Percentiles rank a stretch among this genome's conserved stretches.
phyloP scores from a whole-genome alignment of 1,140 invertebrate genomes.

The Schlechtendalia chinensis region DNA sequence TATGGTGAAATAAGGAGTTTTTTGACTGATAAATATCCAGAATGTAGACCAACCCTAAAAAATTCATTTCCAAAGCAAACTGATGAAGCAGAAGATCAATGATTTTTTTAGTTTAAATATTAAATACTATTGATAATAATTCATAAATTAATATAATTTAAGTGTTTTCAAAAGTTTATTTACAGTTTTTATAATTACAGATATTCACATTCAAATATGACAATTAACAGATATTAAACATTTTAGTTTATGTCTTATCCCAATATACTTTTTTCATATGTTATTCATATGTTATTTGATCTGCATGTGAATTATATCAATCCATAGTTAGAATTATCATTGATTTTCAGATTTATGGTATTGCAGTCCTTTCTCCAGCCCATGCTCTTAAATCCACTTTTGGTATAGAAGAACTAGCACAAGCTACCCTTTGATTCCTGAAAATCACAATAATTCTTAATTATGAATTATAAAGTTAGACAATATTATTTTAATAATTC shows the following conservation, averaged over 20 bases:
- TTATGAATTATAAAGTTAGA: neutral
- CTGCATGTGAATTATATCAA: neutral
- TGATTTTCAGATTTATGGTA: conserved; percentile 44
- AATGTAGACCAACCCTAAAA: conserved; percentile 56
- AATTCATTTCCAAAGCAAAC: conserved; percentile 14
- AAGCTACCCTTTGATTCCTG: conserved; percentile 58
- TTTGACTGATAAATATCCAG: conserved; percentile 72
- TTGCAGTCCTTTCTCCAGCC: conserved; percentile 55
- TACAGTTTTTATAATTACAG: conserved; percentile 32
- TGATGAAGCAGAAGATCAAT: conserved; percentile 29
- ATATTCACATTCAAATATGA: conserved; percentile 14
- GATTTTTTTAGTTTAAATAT: conserved; percentile 15
- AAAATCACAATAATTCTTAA: conserved; percentile 48
- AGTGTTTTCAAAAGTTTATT: conserved; percentile 4
- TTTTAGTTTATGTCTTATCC: conserved; percentile 2
- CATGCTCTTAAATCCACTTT: conserved; percentile 58
- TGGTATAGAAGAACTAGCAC: conserved; percentile 57
- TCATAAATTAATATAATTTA: conserved; percentile 7
- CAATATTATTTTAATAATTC: conserved; percentile 48
- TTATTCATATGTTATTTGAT: neutral
- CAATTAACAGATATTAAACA: neutral
- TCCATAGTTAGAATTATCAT: neutral
- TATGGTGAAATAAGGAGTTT: conserved; percentile 73
- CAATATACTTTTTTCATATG: neutral
- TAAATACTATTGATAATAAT: conserved; percentile 14